These are phyloP conservation scores for Hyposoter didymator DNA, from an alignment of 2,888 invertebrate species.

Conservation along the genomic window DNA sequence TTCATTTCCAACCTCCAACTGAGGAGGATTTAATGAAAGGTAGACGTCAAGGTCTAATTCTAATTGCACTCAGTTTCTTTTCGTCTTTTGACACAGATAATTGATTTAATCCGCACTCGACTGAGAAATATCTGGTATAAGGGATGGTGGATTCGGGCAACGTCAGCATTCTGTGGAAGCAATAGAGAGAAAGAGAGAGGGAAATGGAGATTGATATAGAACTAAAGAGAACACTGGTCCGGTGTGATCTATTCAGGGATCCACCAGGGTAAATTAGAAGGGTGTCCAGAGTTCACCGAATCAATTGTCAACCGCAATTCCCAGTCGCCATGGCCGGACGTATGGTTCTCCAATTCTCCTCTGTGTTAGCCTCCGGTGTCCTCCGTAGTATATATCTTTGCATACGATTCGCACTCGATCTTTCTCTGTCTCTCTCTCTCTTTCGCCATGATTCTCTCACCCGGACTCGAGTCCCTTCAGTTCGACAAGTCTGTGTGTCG, in stretches of 20 bases:
- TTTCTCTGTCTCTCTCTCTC: neutral
- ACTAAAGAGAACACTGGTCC: constrained; percentile 45
- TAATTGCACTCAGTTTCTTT: constrained; percentile 19
- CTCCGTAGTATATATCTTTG: constrained; percentile 15
- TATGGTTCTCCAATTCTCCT: constrained; percentile 56
- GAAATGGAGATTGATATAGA: constrained; percentile 25
- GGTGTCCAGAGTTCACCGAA: constrained; percentile 70
- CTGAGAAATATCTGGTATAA: neutral
- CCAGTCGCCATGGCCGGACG: constrained; percentile 67
- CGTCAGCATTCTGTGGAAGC: constrained; percentile 21
- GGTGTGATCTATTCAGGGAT: constrained; percentile 67
- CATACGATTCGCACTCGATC: constrained; percentile 10
- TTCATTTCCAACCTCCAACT: neutral
- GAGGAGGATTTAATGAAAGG: neutral
- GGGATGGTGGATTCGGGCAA: neutral
- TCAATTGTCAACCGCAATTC: constrained; percentile 79
- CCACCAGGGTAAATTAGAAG: constrained; percentile 71
- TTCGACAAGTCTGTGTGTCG: constrained; percentile 50
- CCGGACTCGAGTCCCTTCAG: constrained; percentile 51
- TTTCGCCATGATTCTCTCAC: constrained; percentile 38
- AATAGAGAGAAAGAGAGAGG: neutral
- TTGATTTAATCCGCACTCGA: constrained; percentile 13
- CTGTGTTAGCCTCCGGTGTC: constrained; percentile 36
- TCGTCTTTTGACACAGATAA: constrained; percentile 26
- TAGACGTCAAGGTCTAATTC: constrained; percentile 1